Base-by-base conservation (phyloP, 2,888 invertebrate species). In the Chymomyza caudatula region DNA sequence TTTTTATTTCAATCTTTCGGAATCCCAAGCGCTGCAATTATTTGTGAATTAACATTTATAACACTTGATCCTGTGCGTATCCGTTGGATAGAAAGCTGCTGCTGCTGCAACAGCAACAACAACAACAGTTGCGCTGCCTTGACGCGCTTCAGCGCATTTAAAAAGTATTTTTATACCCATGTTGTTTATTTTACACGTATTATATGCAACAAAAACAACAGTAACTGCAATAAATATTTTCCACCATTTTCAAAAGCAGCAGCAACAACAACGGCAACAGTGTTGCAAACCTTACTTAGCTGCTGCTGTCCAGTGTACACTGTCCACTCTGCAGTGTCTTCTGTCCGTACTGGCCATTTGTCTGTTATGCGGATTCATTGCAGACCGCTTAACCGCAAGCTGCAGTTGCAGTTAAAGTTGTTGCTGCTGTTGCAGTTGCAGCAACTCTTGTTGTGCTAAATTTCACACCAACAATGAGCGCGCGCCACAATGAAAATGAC, bases 11-110 rank as follows among this genome's bases (percentile, higher is more conserved):
- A 13, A 4, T n/a, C 29, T 11, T 2, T 11, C 29, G 29, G 29
- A 37, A 52, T 44, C 20, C 23, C 60, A 55, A 15, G 71, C 72
- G 54, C 75, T 77, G 84, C 86, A 86, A 86, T 86, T 86, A 86
- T 86, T 86, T 87, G 71, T 73, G 86, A 84, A 87, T 86, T 86
- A 86, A 86, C 86, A 85, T 86, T 82, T 85, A 86, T 86, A 86
- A 86, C 81, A 85, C 84, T 85, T 86, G 84, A 82, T 86, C 79
- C 83, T 82, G 68, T 63, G 77, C 64, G 70, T 70, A 73, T 69
- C 65, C 74, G 63, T 65, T 71, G 69, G 63, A 44, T 42, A 23
- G 4, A 4, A 37, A 47, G 61, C 15, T 55, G 60, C 47, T 53
- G 6, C 3, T 42, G 43, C 17, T n/a, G n/a, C n/a, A n/a, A n/a